Percentiles rank a stretch among this genome's conserved stretches.
phyloP scores from a whole-genome alignment of 2,797 vertebrate genomes.

The Rhincodon typus region DNA sequence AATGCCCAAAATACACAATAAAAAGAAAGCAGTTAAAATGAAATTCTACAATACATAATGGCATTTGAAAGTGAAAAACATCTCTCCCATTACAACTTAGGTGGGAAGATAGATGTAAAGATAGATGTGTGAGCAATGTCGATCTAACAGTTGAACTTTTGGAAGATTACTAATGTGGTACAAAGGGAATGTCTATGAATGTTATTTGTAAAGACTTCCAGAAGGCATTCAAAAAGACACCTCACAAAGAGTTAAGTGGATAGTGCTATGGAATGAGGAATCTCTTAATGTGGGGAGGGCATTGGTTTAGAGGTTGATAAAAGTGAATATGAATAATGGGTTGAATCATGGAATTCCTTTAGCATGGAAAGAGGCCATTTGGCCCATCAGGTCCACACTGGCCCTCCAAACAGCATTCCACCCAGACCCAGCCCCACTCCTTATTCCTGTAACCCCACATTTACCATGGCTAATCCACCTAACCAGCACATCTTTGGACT shows the following conservation, averaged over 20 bases:
- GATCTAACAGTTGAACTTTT: background rate
- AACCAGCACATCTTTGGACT: no score
- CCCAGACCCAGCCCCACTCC: no score
- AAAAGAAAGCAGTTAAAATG: background rate
- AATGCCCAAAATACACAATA: background rate
- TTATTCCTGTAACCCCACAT: no score
- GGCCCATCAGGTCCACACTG: no score
- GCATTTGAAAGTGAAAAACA: background rate
- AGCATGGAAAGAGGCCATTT: no score
- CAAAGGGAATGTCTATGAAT: background rate
- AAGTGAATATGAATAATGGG: background rate
- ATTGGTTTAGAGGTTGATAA: background rate
- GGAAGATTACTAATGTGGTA: no score
- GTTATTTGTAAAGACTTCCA: background rate
- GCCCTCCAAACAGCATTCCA: no score
- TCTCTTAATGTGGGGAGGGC: background rate
- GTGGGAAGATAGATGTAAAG: background rate
- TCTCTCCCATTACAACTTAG: background rate
- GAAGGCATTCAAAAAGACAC: background rate
- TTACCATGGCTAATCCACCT: no score
- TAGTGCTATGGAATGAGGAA: no score
- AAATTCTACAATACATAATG: background rate
- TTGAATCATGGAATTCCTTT: no score
- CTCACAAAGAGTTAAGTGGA: no score
- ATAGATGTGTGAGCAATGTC: background rate